These are phyloP conservation scores for Heliangelus exortis DNA, from an alignment of 2,797 vertebrate genomes.

Conservation along the genomic window DNA sequence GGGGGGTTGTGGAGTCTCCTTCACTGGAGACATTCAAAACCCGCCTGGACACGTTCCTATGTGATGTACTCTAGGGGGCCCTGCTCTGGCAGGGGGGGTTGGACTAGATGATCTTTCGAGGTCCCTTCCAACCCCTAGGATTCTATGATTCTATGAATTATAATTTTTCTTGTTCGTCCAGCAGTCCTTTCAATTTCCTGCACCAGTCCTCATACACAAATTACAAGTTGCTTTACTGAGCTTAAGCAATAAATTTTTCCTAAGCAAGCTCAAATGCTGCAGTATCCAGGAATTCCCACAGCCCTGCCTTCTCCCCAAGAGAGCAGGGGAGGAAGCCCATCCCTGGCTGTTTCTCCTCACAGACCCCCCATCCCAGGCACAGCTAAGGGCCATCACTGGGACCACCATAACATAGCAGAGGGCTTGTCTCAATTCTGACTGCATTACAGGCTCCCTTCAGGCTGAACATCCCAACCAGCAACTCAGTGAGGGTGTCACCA, in stretches of 20 bases:
- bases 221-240: not conserved
- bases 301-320: not conserved
- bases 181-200: not conserved
- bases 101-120: too few species aligned
- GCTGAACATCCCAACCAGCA: not conserved
- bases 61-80: too few species aligned
- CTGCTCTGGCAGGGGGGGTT: too few species aligned
- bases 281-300: not conserved
- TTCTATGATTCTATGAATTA: too few species aligned
- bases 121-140: too few species aligned
- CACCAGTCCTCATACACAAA: not conserved
- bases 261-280: rapidly evolving
- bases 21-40: too few species aligned
- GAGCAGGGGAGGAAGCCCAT: rapidly evolving
- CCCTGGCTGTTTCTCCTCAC: not conserved
- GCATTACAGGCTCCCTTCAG: not conserved
- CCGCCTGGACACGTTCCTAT: too few species aligned
- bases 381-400: not conserved
- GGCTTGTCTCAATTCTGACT: not conserved
- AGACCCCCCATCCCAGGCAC: not conserved
- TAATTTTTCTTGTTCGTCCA: not conserved
- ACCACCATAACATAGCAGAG: not conserved
- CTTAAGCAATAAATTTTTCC: not conserved
- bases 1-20: too few species aligned
- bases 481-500: not conserved